Base-by-base conservation (phyloP, 2,797 vertebrate species). In the Potorous gilbertii region DNA sequence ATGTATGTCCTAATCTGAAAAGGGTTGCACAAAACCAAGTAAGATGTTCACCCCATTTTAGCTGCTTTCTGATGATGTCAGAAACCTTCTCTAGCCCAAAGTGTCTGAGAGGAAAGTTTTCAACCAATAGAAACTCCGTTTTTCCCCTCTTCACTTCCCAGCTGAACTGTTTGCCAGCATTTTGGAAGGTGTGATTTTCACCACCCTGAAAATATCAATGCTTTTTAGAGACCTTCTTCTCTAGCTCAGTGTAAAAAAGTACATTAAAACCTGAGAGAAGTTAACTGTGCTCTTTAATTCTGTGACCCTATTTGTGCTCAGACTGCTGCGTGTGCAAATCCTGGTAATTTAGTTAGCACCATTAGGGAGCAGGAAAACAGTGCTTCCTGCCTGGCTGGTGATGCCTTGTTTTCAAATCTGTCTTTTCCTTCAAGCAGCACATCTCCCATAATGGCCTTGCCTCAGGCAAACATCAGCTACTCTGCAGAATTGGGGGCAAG, bases 171-270 rank as follows among this genome's bases (percentile, higher is more conserved):
- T 87, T 16, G 54, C 55, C 46, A 55, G 81, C 13, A 34, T 90
- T 81, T 89, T 93, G 54, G 90, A 90, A 90, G 90, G 90, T 90
- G 90, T 55, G 90, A 90, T 90, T 90, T 54, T 90, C 90, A 90
- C 52, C 90, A 90, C 90, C 90, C 90, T 90, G 90, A 90, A 90
- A 90, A 90, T 90, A 55, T 90, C 50, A 90, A 24, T 90, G 90
- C 90, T 90, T 90, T 54, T 90, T 29, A 93, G 81, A 40, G 31
- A 55, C 55, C 18, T 21, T 34, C 52, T 54, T 27, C 28, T 27
- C 18, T n/a, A 52, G 59, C 40, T 57, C 74, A 46, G n/a, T 90
- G 74, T 56, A 18, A 28, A 87, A 31, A 89, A 56, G 74, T 55
- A 56, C 92, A 29, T 29, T 90, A 27, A 55, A 90, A 29, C 50